Percentiles rank a stretch among this genome's conserved stretches.
Conservation (phyloP, 1,140 invertebrate genomes). For the Paralvinella palmiformis region DNA sequence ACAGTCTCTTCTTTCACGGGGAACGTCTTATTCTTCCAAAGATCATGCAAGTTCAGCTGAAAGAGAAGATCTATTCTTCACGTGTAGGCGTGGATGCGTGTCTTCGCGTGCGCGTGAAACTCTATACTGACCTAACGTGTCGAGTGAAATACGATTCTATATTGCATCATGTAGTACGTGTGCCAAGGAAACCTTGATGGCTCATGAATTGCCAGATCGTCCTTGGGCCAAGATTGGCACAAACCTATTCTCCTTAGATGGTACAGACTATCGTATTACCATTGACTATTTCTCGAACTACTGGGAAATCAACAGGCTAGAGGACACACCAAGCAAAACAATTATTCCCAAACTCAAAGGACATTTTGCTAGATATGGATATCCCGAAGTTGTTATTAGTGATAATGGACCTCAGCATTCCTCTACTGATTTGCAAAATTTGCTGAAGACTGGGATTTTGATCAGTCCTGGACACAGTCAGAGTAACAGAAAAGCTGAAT, state of each 20-base stretch:
- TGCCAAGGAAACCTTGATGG: conserved; percentile 1
- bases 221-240: conserved; percentile 11
- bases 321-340: neutral
- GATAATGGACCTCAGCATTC: conserved; percentile 12
- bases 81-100: no score
- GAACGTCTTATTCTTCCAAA: no score
- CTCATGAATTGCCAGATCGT: neutral
- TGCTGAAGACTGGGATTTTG: conserved; percentile 12
- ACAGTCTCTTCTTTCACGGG: no score
- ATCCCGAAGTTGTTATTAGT: neutral
- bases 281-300: conserved; percentile 12
- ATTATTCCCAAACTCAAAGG: neutral
- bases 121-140: conserved; percentile 1
- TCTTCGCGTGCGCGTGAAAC: neutral
- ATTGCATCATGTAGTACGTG: conserved; percentile 1
- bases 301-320: conserved; percentile 12
- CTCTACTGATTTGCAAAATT: neutral
- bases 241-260: conserved; percentile 9
- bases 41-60: no score
- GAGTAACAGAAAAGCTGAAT: conserved; percentile 12
- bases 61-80: no score
- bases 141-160: neutral
- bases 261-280: neutral
- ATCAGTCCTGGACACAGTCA: neutral
- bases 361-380: conserved; percentile 9